Conservation (phyloP, 2,113 vertebrate species). For the Chloropsis hardwickii region DNA sequence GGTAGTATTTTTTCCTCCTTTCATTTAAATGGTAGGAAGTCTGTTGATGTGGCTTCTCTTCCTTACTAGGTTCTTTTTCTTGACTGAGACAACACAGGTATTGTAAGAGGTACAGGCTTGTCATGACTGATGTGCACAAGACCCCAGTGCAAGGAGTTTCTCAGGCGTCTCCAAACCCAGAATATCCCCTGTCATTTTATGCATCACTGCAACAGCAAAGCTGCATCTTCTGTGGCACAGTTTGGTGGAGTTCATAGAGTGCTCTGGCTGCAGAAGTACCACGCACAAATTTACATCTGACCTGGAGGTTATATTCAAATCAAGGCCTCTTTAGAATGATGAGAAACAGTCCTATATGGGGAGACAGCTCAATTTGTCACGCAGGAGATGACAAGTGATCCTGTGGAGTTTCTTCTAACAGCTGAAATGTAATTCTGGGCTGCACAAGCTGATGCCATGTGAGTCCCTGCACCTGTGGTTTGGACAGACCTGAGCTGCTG, state of each 20-base stretch:
- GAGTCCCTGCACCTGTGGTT: neutral
- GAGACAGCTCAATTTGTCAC: neutral
- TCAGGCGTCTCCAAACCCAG: neutral
- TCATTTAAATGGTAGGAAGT: neutral
- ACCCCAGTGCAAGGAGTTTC: neutral
- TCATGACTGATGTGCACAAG: neutral
- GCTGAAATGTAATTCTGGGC: neutral
- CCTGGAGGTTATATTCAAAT: neutral
- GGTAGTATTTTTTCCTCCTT: neutral
- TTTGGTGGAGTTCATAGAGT: neutral
- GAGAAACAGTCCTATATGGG: neutral
- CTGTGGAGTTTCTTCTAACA: neutral
- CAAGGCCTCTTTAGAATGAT: neutral
- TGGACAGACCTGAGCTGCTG: neutral
- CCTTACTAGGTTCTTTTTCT: neutral
- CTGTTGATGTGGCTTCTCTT: neutral
- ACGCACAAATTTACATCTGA: neutral
- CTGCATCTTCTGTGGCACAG: neutral
- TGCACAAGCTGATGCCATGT: neutral
- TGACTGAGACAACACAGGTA: neutral
- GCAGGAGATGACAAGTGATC: neutral
- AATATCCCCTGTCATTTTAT: neutral
- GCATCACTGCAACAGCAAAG: neutral
- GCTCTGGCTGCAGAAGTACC: neutral
- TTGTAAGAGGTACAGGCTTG: rapidly evolving